Percentiles rank a stretch among this genome's conserved stretches.
Evolutionary conservation across 2,113 vertebrate species (phyloP).

Genomic region (Nothoprocta perdicaria): DNA sequence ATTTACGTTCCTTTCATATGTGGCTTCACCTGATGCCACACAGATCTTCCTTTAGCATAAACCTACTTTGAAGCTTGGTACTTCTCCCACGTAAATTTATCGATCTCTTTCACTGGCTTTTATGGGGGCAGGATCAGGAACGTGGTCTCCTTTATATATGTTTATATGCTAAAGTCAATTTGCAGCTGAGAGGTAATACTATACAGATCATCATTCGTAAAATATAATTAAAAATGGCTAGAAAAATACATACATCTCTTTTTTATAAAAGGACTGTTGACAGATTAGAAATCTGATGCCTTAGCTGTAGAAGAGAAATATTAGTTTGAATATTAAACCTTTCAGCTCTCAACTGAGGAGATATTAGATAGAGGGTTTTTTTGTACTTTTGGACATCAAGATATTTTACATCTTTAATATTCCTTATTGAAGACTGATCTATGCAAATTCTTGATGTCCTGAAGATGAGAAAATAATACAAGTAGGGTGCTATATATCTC

Average conservation of each 20-base stretch:
- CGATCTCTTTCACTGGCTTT: neutral
- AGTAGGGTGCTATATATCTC: neutral
- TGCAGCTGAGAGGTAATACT: constrained; percentile 13
- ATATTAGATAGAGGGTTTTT: constrained; percentile 2
- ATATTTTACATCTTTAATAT: constrained; percentile 1
- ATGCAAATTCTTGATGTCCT: neutral
- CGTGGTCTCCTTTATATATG: constrained; percentile 1
- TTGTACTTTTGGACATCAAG: constrained; percentile 17
- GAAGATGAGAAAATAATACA: neutral
- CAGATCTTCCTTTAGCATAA: constrained; percentile 2
- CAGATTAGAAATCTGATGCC: constrained; percentile 22
- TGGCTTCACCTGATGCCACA: constrained; percentile 28
- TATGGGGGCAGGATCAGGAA: neutral
- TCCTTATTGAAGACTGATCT: neutral
- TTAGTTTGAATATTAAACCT: constrained; percentile 36
- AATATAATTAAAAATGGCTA: constrained; percentile 23
- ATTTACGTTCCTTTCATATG: constrained; percentile 7
- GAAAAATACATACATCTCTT: constrained; percentile 37
- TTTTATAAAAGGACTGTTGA: constrained; percentile 27
- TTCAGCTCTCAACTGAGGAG: constrained; percentile 30
- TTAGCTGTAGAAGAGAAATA: constrained; percentile 42
- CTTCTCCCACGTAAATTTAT: constrained; percentile 18
- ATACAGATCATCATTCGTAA: constrained; percentile 41
- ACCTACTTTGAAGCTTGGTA: neutral
- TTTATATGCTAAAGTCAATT: constrained; percentile 27